These are phyloP conservation scores for Thermophis baileyi DNA, from an alignment of 2,113 vertebrate genomes.

Conservation along the genomic window DNA sequence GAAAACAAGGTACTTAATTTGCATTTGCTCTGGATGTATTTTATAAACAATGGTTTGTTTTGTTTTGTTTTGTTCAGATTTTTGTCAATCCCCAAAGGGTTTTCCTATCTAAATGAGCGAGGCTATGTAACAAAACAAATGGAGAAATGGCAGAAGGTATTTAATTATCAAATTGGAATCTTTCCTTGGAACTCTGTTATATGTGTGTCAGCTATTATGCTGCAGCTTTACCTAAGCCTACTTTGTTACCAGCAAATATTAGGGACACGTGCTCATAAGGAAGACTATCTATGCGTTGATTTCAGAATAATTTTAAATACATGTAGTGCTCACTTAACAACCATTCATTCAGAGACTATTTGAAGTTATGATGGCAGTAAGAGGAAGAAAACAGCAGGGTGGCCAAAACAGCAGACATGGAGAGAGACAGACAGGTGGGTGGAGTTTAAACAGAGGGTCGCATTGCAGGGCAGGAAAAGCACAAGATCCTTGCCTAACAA, in stretches of 20 bases:
- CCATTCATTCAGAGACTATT: background rate
- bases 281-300: background rate
- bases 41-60: background rate
- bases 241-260: background rate
- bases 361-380: background rate
- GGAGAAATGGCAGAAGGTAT: conserved; percentile 98
- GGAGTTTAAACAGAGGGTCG: background rate
- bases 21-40: background rate
- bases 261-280: background rate
- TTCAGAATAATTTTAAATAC: background rate
- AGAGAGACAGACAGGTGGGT: background rate
- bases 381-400: background rate
- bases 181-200: background rate
- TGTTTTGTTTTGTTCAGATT: conserved; percentile 76
- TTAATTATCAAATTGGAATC: background rate
- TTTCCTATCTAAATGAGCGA: conserved; percentile 96
- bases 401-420: background rate
- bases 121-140: conserved; percentile 96
- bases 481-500: background rate
- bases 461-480: background rate
- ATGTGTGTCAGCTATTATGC: background rate
- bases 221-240: background rate
- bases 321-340: background rate
- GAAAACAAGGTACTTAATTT: background rate
- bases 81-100: conserved; percentile 97